These are phyloP conservation scores for Emmelina monodactyla DNA, from an alignment of 2,888 invertebrate genomes.

Conservation along the genomic window DNA sequence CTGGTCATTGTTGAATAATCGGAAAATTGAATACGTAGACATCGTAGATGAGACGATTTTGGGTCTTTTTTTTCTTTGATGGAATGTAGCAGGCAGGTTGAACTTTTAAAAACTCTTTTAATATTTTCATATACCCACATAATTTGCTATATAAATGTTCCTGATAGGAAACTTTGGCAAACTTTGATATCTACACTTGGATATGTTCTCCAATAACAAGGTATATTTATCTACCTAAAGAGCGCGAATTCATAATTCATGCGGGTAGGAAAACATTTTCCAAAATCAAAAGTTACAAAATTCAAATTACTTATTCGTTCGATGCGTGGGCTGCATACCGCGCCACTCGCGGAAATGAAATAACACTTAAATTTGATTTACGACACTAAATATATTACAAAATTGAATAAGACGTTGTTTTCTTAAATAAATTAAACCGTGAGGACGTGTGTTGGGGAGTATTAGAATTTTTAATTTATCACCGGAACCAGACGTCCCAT, in stretches of 20 bases:
- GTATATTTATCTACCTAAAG: conserved; percentile 30
- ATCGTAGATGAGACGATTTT: too few species aligned
- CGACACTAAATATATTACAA: conserved; percentile 54
- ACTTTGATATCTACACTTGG: too few species aligned
- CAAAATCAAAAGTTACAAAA: conserved; percentile 63
- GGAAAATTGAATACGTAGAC: too few species aligned
- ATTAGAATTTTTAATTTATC: conserved; percentile 31
- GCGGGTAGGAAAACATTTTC: conserved; percentile 45
- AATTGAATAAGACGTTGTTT: conserved; percentile 57
- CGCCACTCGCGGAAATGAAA: conserved; percentile 67
- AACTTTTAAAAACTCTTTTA: neutral
- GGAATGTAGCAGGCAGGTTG: too few species aligned
- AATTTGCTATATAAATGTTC: conserved; percentile 25
- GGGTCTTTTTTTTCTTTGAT: too few species aligned
- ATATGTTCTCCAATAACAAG: conserved; percentile 31
- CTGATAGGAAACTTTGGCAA: too few species aligned
- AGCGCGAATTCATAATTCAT: conserved; percentile 56
- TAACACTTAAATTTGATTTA: conserved; percentile 64
- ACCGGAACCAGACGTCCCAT: conserved; percentile 7
- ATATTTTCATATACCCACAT: neutral
- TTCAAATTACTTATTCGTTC: conserved; percentile 64
- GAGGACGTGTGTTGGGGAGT: conserved; percentile 33
- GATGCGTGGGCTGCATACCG: conserved; percentile 52
- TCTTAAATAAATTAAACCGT: conserved; percentile 45
- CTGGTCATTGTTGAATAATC: too few species aligned